Conservation (phyloP, 2,113 vertebrate species). For the Hymenochirus boettgeri region DNA sequence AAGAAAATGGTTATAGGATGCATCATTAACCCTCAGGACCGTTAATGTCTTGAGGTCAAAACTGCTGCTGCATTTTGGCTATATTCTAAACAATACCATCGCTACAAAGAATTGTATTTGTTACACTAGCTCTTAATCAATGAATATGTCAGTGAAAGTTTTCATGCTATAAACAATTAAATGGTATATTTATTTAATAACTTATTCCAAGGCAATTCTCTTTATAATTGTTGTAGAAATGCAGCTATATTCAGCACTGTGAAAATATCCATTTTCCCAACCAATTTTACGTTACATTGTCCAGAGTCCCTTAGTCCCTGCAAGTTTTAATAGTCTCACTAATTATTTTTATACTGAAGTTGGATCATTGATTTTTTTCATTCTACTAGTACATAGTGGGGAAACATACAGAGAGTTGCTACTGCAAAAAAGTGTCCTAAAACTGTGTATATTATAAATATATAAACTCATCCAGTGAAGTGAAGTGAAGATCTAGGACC, state of each 20-base stretch:
- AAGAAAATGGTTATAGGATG: slow-evolving; percentile 25
- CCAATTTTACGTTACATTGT: too few relatives aligned
- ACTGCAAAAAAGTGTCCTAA: too few relatives aligned
- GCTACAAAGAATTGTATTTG: neutral
- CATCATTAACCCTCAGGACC: slow-evolving; percentile 22
- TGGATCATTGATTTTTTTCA: too few relatives aligned
- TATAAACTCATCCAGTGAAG: too few relatives aligned
- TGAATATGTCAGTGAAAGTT: slow-evolving; percentile 12
- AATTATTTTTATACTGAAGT: neutral
- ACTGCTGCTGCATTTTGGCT: neutral
- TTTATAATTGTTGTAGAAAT: neutral
- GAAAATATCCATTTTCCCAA: too few relatives aligned
- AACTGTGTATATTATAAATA: too few relatives aligned
- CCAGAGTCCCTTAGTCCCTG: too few relatives aligned
- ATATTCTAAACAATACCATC: slow-evolving; percentile 9
- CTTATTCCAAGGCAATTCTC: neutral
- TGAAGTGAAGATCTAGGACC: too few relatives aligned
- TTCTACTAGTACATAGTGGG: too few relatives aligned
- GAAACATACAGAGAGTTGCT: too few relatives aligned
- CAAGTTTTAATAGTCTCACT: neutral
- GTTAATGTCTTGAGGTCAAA: slow-evolving; percentile 23
- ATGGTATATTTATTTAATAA: slow-evolving; percentile 19
- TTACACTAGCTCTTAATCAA: slow-evolving; percentile 10
- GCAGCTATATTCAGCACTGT: too few relatives aligned
- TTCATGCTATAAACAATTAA: neutral